Evolutionary conservation across 2,113 vertebrate genomes (phyloP), one percentile per base, ranked within the genome.

Genomic region (Scomber japonicus): DNA sequence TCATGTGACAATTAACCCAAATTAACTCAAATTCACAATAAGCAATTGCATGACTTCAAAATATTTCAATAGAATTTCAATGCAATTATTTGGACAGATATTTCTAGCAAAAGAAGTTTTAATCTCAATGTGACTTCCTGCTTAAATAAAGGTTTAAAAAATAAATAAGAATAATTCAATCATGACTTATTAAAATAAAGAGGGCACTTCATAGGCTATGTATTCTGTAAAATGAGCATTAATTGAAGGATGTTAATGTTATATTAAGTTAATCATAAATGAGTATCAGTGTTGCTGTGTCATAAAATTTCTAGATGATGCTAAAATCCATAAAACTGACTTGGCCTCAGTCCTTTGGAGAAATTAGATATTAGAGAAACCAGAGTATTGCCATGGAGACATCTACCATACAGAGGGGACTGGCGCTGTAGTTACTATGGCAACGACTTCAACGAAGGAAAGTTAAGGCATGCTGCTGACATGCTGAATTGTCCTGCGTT

Each of bases 341-440:
- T 48, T 4, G 53, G 10, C 27, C 48, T 16, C 14, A 31, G 75
- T 60, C 74, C 55, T 40, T 40, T 40, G 9, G 35, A 40, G 35
- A 40, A 40, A 40, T 40, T 40, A 40, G 31, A 35, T 3, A 35
- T 68, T 19, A 31, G 5, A 54, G 16, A 78, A 63, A 75, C 65
- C 68, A 69, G 49, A 54, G 9, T 4, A 87, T 85, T 74, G 15
- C 79, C 30, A 81, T 73, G 66, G 81, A 57, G 71, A 89, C 80
- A 74, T 35, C 13, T 2, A 80, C 50, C 50, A 40, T 21, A 79
- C 60, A 53, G 53, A 60, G 55, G 51, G n/a, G 59, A 56, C 46
- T 69, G 60, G 73, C 56, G 31, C 79, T 68, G 80, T 62, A 1
- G 90, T 87, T 81, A 73, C 86, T 61, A 85, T 86, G 79, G 87